Base-by-base conservation (phyloP, 2,113 vertebrate species). In the Cyanocitta stelleri region DNA sequence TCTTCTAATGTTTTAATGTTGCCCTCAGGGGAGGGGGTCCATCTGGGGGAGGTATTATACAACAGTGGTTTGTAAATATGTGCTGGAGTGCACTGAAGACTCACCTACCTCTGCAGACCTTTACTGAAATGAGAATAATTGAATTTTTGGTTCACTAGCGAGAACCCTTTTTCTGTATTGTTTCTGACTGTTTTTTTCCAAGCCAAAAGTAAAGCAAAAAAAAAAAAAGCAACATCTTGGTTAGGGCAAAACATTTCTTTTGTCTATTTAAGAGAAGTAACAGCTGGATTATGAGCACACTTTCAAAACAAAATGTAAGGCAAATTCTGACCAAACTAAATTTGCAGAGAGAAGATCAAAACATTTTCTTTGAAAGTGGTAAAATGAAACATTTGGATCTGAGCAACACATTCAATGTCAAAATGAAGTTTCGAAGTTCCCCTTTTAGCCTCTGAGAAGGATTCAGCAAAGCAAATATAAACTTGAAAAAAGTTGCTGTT, bases 141-240 rank as follows among this genome's bases (percentile, higher is more conserved):
- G 76, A 90, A 67, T 84, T 89, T 93, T 90, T 18, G 2, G 72
- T 95, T 96, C 86, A 74, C 59, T 92, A 90, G 30, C 43, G 90
- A 64, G 56, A 86, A 58, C 39, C 26, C 5, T 69, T 79, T 94
- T 84, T 78, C 67, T 71, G 5, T 67, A n/a, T 81, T 84, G 76
- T 88, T 90, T 94, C 82, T 76, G 67, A 55, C 44, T 6, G 0
- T 2, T 68, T 84, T 67, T 73, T 93, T 73, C 54, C 32, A 49
- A 69, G 55, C 10, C 14, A 22, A 62, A 88, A 92, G 17, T 62
- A 71, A 94, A 82, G 21, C 16, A 51, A 54, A 12, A 21, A 11
- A 37, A 37, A 37, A 26, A 56, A 56, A 29, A 16, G 12, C 35
- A 19, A 3, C 19, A 58, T 81, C 75, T 84, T 66, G 14, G 39